These are phyloP conservation scores for Salvator merianae DNA, from an alignment of 2,113 vertebrate species.

Conservation along the genomic window DNA sequence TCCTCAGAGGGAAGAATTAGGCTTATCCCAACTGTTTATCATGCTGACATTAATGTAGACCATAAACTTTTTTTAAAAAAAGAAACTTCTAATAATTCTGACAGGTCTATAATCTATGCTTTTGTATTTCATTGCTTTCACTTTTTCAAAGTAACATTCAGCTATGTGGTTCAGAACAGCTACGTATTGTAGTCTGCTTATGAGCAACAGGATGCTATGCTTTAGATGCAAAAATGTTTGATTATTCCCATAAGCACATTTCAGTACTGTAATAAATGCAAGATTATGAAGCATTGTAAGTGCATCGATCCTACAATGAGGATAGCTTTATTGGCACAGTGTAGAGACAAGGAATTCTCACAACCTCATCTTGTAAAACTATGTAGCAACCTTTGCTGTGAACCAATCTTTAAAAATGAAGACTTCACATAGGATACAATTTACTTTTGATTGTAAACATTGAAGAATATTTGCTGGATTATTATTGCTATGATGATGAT, in stretches of 20 bases:
- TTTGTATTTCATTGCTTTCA: neutral
- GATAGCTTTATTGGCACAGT: constrained; percentile 73
- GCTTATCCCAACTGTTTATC: neutral
- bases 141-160: constrained; percentile 19
- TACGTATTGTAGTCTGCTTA: constrained; percentile 43
- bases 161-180: constrained; percentile 43
- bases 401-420: constrained; percentile 37
- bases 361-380: constrained; percentile 76
- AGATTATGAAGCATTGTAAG: constrained; percentile 48
- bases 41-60: neutral
- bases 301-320: constrained; percentile 71
- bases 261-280: constrained; percentile 34
- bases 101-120: constrained; percentile 3
- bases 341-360: constrained; percentile 74
- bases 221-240: constrained; percentile 45
- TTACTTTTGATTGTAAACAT: constrained; percentile 65
- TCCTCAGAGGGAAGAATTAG: too few relatives aligned
- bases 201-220: constrained; percentile 43
- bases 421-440: constrained; percentile 51
- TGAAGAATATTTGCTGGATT: constrained; percentile 46
- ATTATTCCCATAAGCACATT: constrained; percentile 50
- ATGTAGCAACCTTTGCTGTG: constrained; percentile 46
- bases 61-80: too few relatives aligned
- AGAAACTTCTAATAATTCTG: neutral
- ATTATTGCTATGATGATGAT: constrained; percentile 22